A percentile compares a stretch with the other conserved stretches of the same genome.
Evolutionary conservation across 2,888 invertebrate genomes (phyloP).

Genomic region (Heliconius hortense): DNA sequence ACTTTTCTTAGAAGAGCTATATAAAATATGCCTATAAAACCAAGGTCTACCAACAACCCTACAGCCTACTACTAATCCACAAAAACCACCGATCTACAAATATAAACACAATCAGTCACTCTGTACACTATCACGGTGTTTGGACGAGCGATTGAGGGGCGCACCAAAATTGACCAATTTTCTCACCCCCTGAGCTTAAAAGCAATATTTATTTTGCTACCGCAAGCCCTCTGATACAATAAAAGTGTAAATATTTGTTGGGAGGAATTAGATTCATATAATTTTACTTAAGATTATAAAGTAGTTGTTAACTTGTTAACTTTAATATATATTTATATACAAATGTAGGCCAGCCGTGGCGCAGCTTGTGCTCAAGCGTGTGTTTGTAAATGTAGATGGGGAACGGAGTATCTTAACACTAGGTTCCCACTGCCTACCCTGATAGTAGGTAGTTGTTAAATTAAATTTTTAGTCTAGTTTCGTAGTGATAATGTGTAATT

Average conservation of each 20-base stretch:
- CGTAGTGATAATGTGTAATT: too few relatives aligned
- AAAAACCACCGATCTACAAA: conserved; percentile 4
- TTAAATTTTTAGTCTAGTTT: too few relatives aligned
- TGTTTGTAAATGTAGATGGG: too few relatives aligned
- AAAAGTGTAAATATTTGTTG: conserved; percentile 1
- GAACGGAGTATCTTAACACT: too few relatives aligned
- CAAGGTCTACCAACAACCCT: not conserved
- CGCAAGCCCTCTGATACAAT: too few relatives aligned
- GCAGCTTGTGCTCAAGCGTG: too few relatives aligned
- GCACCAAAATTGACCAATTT: conserved; percentile 21
- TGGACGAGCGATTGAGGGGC: conserved; percentile 10
- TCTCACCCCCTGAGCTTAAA: not conserved
- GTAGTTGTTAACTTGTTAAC: too few relatives aligned
- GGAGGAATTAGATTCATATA: not conserved
- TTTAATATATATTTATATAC: too few relatives aligned
- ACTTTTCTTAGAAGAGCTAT: not conserved
- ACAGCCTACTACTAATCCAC: not conserved
- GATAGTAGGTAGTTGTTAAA: too few relatives aligned
- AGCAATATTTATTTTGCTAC: conserved; percentile 13
- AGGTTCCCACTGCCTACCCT: too few relatives aligned
- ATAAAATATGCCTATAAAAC: not conserved
- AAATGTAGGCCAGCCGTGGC: too few relatives aligned
- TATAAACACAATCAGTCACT: conserved; percentile 17
- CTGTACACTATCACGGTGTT: conserved; percentile 6
- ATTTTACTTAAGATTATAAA: not conserved